Evolutionary conservation across 2,113 vertebrate species (phyloP).

Genomic region (Pelobates fuscus): DNA sequence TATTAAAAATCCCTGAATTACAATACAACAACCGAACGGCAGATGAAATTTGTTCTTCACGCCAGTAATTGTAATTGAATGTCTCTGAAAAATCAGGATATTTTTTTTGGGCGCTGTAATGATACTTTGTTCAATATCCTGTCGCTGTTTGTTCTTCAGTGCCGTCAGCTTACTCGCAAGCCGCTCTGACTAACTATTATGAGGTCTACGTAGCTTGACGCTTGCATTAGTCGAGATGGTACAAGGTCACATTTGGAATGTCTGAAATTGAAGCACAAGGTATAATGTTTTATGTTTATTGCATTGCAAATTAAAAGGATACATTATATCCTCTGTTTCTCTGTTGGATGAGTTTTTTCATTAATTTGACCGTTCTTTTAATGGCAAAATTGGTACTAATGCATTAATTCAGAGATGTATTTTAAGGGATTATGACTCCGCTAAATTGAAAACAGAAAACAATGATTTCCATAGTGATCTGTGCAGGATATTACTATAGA

Average conservation of each 20-base stretch:
- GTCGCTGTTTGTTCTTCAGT: conserved; percentile 54
- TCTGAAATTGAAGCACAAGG: conserved; percentile 53
- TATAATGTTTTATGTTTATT: conserved; percentile 34
- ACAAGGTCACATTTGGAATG: conserved; percentile 63
- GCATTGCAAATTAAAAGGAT: conserved; percentile 18
- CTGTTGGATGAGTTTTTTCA: not conserved
- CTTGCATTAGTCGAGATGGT: conserved; percentile 58
- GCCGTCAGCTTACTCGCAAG: conserved; percentile 59
- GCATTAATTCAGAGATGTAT: not conserved
- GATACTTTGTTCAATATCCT: conserved; percentile 58
- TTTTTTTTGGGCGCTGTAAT: conserved; percentile 59
- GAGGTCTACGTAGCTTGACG: conserved; percentile 64
- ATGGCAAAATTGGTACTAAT: not conserved
- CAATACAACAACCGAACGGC: conserved; percentile 54
- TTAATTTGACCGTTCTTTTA: not conserved
- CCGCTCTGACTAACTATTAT: conserved; percentile 67
- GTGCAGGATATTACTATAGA: too few relatives aligned
- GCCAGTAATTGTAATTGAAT: conserved; percentile 65
- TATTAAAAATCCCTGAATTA: conserved; percentile 68
- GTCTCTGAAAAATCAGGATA: conserved; percentile 62
- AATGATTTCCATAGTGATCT: not conserved
- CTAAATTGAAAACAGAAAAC: not conserved
- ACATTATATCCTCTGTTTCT: not conserved
- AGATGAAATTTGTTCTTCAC: conserved; percentile 62
- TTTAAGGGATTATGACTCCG: not conserved